Percentiles rank a stretch among this genome's conserved stretches.
Evolutionary conservation across 2,113 vertebrate species (phyloP).

Genomic region (Malurus melanocephalus): DNA sequence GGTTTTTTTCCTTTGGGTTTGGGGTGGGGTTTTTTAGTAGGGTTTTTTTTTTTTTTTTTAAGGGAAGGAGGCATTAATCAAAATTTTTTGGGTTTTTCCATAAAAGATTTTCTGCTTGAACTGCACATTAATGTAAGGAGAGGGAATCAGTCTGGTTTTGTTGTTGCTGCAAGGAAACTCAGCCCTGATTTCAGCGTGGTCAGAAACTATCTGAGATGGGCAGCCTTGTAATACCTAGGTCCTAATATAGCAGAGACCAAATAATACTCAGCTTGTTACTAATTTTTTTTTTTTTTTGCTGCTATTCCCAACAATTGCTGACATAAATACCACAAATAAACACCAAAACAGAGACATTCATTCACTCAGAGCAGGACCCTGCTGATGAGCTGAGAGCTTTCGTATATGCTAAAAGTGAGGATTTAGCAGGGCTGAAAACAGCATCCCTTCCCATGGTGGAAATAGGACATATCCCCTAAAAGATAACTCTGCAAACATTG

Average conservation of each 20-base stretch:
- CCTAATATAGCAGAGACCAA: not conserved
- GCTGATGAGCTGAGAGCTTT: not conserved
- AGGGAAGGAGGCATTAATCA: not conserved
- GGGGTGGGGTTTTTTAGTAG: accelerated
- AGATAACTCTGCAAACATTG: not conserved
- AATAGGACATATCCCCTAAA: not conserved
- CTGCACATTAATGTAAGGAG: not conserved
- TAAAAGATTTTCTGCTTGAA: not conserved
- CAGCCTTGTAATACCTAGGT: not conserved
- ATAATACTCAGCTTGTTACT: not conserved
- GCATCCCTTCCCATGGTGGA: not conserved
- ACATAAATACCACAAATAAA: not conserved
- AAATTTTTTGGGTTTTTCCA: accelerated
- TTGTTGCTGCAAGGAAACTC: not conserved
- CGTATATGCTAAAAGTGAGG: not conserved
- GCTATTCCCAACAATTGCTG: not conserved
- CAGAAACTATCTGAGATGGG: not conserved
- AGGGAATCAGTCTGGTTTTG: not conserved
- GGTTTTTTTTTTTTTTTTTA: not conserved
- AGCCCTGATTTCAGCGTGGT: not conserved
- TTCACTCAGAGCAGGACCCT: not conserved
- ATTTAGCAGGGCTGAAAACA: not conserved
- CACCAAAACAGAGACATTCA: not conserved
- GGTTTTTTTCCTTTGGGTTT: not conserved
- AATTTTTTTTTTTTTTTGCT: not conserved